Conservation (phyloP, 1,140 invertebrate species). For the Solenopsis fugax region DNA sequence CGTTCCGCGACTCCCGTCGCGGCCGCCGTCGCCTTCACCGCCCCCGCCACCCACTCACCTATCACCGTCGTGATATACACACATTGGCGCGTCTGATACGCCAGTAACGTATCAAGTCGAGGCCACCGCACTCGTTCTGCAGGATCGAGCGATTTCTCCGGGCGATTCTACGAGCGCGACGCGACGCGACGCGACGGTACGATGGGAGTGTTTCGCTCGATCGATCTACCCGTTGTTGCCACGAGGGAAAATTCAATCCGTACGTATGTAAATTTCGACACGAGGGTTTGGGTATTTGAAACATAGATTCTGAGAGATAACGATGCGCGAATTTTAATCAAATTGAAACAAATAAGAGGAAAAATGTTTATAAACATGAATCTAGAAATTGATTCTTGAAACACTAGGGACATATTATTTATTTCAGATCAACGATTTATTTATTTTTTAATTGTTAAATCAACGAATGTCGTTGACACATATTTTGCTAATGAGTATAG, state of each 20-base stretch:
- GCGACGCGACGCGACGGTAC: not conserved
- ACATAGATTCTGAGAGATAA: not conserved
- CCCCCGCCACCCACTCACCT: constrained; percentile 61
- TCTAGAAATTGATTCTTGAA: not conserved
- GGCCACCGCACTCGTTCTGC: not conserved
- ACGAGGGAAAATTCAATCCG: constrained; percentile 68
- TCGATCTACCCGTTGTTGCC: constrained; percentile 61
- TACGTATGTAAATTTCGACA: constrained; percentile 4
- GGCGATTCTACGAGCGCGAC: constrained; percentile 12
- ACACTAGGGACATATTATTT: no score
- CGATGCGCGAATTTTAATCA: not conserved
- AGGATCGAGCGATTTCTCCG: not conserved
- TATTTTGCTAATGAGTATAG: no score
- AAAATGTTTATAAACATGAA: not conserved
- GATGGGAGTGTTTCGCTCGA: constrained; percentile 64
- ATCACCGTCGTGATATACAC: constrained; percentile 60
- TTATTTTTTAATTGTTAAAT: not conserved
- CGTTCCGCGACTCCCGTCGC: constrained; percentile 19
- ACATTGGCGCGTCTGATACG: constrained; percentile 57
- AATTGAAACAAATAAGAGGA: not conserved
- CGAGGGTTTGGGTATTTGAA: not conserved
- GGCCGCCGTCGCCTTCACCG: constrained; percentile 51
- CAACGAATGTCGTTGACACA: not conserved
- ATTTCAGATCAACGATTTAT: no score
- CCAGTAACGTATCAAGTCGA: constrained; percentile 68